Conservation (phyloP, 2,797 vertebrate genomes). For the Anabas testudineus region DNA sequence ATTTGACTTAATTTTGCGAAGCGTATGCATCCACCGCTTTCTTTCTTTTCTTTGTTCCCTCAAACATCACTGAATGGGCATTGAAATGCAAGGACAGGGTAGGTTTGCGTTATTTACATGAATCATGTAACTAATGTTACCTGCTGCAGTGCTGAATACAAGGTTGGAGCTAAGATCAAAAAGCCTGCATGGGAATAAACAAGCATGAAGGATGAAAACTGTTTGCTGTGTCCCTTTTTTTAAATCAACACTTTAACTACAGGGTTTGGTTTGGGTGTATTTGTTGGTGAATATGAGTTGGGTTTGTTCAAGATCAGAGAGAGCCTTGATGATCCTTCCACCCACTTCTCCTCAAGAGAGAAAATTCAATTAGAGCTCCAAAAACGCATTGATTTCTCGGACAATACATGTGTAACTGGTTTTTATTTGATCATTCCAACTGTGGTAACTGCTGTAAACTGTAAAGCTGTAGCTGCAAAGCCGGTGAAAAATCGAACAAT, state of each 20-base stretch:
- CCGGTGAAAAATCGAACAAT: constrained; percentile 60
- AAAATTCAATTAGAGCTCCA: constrained; percentile 16
- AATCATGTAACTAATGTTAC: constrained; percentile 40
- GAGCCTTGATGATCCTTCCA: constrained; percentile 34
- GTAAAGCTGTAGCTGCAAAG: neutral
- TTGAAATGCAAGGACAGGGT: no score
- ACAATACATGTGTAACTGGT: neutral
- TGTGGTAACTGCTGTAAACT: neutral
- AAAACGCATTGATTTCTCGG: constrained; percentile 1
- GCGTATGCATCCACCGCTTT: neutral
- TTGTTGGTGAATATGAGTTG: constrained; percentile 27
- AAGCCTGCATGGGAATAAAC: constrained; percentile 35
- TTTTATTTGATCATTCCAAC: neutral
- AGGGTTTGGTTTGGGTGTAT: constrained; percentile 5
- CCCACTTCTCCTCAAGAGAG: constrained; percentile 19
- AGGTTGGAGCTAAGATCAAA: constrained; percentile 39
- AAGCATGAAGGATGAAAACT: constrained; percentile 52
- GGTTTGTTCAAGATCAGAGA: constrained; percentile 37
- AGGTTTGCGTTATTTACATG: constrained; percentile 1
- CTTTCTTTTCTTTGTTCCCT: no score
- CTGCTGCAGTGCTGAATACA: constrained; percentile 22
- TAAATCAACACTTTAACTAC: constrained; percentile 34
- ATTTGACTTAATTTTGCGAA: neutral
- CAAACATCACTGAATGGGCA: no score
- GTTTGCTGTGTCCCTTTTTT: constrained; percentile 36